A percentile compares a stretch with the other conserved stretches of the same genome.
phyloP scores from a whole-genome alignment of 2,797 vertebrate genomes.

The Gymnoscopelus braueri region DNA sequence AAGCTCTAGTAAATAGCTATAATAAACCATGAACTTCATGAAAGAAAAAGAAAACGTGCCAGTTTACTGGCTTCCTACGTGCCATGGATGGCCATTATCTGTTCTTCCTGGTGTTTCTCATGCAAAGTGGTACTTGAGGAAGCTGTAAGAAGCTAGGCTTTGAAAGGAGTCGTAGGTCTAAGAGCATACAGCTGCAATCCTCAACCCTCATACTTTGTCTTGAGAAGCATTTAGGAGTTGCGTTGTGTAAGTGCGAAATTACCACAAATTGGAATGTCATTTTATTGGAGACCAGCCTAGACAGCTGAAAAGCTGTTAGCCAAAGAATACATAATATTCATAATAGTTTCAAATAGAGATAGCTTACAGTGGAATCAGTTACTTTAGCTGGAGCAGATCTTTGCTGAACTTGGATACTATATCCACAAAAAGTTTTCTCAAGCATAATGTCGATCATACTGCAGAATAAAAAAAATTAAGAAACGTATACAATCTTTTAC shows the following conservation, averaged over 20 bases:
- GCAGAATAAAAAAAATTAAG: too few species aligned
- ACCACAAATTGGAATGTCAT: conserved; percentile 60
- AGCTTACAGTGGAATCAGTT: conserved; percentile 19
- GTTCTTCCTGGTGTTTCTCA: conserved; percentile 72
- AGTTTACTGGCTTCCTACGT: conserved; percentile 12
- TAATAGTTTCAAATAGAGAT: conserved; percentile 31
- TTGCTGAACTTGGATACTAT: conserved; percentile 31
- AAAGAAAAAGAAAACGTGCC: conserved; percentile 16
- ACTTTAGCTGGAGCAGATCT: conserved; percentile 35
- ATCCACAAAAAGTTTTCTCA: too few species aligned
- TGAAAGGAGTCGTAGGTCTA: conserved; percentile 66
- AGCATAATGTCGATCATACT: too few species aligned
- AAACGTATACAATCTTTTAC: not conserved
- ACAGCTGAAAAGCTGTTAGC: conserved; percentile 36
- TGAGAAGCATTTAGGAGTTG: conserved; percentile 61
- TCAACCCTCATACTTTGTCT: conserved; percentile 57
- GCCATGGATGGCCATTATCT: conserved; percentile 60
- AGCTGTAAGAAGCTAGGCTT: conserved; percentile 70
- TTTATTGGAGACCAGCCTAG: conserved; percentile 34
- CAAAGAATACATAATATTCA: conserved; percentile 34
- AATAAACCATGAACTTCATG: conserved; percentile 34
- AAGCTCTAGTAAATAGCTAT: not conserved
- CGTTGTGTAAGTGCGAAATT: conserved; percentile 61
- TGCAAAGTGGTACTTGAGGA: conserved; percentile 78
- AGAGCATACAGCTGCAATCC: conserved; percentile 82